Conservation (phyloP, 2,797 vertebrate species). For the Lutra lutra region DNA sequence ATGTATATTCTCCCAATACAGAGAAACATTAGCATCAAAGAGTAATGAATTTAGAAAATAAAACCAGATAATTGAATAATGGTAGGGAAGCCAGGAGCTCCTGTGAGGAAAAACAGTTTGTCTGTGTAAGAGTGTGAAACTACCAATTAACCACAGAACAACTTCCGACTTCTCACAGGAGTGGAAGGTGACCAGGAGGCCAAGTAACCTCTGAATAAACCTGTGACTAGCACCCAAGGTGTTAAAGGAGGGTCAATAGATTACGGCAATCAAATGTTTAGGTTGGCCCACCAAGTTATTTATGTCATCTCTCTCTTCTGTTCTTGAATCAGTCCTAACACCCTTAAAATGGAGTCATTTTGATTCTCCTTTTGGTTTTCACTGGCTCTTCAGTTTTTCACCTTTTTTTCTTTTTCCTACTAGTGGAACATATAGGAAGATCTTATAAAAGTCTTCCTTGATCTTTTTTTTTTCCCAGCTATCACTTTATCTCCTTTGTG, state of each 20-base stretch:
- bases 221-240: background rate
- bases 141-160: background rate
- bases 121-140: background rate
- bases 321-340: background rate
- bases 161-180: background rate
- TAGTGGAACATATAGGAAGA: background rate
- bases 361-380: background rate
- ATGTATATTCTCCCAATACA: background rate
- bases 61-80: background rate
- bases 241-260: background rate
- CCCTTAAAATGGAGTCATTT: background rate
- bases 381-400: background rate
- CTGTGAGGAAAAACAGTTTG: background rate
- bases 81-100: background rate
- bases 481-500: background rate
- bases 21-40: background rate
- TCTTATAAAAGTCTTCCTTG: background rate
- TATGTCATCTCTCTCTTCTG: background rate
- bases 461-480: background rate
- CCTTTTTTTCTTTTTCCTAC: background rate
- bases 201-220: background rate
- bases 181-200: background rate
- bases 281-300: background rate
- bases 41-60: background rate
- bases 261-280: background rate